phyloP scores from a whole-genome alignment of 2,113 vertebrate species.

The Alligator sinensis region DNA sequence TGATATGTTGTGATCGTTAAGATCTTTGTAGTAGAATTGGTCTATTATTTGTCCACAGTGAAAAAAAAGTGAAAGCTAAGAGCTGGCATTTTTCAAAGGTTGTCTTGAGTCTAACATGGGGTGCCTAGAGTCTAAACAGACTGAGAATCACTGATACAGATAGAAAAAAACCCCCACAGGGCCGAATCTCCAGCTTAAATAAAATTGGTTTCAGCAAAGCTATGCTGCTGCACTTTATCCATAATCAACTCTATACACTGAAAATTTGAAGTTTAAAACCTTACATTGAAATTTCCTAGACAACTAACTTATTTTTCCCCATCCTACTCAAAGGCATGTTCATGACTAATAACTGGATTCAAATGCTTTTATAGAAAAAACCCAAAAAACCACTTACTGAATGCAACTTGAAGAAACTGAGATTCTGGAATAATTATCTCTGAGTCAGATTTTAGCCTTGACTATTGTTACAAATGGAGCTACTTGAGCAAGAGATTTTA shows the following conservation, averaged over 20 bases:
- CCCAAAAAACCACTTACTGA: too few relatives aligned
- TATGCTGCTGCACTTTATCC: not conserved
- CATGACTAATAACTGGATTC: accelerated
- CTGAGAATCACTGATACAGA: too few relatives aligned
- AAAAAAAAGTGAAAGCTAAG: too few relatives aligned
- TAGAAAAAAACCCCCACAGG: not conserved
- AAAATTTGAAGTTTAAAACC: not conserved
- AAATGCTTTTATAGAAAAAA: not conserved
- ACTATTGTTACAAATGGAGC: not conserved
- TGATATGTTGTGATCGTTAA: too few relatives aligned
- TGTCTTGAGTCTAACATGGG: too few relatives aligned
- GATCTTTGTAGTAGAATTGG: too few relatives aligned
- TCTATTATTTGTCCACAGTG: too few relatives aligned
- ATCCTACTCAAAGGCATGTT: not conserved
- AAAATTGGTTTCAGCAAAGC: not conserved
- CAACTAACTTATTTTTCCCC: accelerated
- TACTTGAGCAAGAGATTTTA: not conserved
- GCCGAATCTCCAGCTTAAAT: not conserved
- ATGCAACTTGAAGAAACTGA: not conserved
- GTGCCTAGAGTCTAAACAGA: too few relatives aligned
- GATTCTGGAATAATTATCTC: not conserved
- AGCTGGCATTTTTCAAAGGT: too few relatives aligned
- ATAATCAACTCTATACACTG: not conserved
- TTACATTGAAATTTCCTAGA: not conserved
- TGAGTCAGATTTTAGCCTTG: not conserved